These are phyloP conservation scores for Ptychoptera albimana DNA, from an alignment of 2,888 invertebrate genomes.

Conservation along the genomic window DNA sequence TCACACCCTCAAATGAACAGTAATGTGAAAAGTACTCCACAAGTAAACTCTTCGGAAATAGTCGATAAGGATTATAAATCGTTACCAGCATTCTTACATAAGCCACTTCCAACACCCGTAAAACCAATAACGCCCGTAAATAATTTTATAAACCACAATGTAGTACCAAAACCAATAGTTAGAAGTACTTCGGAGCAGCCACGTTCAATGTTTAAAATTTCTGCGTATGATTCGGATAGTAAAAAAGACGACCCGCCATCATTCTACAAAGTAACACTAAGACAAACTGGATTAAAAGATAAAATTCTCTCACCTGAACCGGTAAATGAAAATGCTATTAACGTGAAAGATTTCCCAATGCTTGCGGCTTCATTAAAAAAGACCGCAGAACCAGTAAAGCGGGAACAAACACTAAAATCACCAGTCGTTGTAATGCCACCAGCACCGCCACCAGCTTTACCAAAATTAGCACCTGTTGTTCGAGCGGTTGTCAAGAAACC, in stretches of 20 bases:
- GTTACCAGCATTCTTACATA: neutral
- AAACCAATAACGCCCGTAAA: neutral
- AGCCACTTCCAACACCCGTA: neutral
- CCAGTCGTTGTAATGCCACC: conserved; percentile 3
- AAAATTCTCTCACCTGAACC: conserved; percentile 21
- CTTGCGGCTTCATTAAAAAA: conserved; percentile 10
- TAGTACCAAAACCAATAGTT: neutral
- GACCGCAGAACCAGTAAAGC: neutral
- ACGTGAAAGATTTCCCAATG: neutral
- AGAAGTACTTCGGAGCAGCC: conserved; percentile 5
- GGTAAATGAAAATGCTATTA: conserved; percentile 1
- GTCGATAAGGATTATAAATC: neutral
- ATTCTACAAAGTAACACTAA: conserved; percentile 33
- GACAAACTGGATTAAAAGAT: conserved; percentile 33
- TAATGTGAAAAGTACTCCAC: conserved; percentile 2
- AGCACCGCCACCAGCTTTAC: conserved; percentile 24
- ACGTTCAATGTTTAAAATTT: conserved; percentile 7
- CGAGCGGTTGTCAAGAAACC: conserved; percentile 13
- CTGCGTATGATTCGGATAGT: conserved; percentile 7
- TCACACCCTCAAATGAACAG: conserved; percentile 6
- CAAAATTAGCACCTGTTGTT: conserved; percentile 13
- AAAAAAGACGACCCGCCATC: conserved; percentile 17
- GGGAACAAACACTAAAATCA: conserved; percentile 7
- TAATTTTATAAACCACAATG: conserved; percentile 2
- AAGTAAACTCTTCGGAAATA: neutral